Evolutionary conservation across 2,113 vertebrate genomes (phyloP), one percentile per base, ranked within the genome.

Genomic region (human (Homo sapiens)): DNA sequence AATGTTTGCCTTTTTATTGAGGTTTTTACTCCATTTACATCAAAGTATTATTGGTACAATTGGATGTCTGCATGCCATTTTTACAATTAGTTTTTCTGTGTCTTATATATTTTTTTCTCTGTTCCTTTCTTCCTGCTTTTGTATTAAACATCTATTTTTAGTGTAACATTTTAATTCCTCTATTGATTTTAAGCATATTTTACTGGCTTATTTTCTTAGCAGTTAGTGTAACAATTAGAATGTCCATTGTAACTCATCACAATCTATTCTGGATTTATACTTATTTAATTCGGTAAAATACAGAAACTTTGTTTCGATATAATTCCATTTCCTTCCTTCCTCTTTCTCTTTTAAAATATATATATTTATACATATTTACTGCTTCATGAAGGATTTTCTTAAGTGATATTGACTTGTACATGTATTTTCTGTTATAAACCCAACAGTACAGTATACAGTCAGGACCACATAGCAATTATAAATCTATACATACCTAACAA

Each of bases 211-310:
- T 88, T 70, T 92, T 82, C 64, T 86, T 93, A 79, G 50, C 80
- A 61, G 16, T 68, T 50, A 48, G 2, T 76, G 18, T 64, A 72
- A 43, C 23, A 22, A 70, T 93, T 66, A 94, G 75, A 88, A 88
- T 45, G 27, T n/a, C 57, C 20, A 70, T 3, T 92, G 48, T 32
- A 96, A 92, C 82, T 88, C 16, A 59, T 45, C 40, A 92, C 35
- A 30, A 59, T 59, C 40, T 32, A 70, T 12, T 78, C n/a, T 10
- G 27, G 43, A 61, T 92, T 70, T 83, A 78, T 32, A 87, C 2
- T 82, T 70, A 75, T 35, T 64, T 88, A 83, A 76, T 38, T 23
- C 23, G 94, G 52, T 72, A 93, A 92, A 48, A 90, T 45, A 96
- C 2, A 64, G 18, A 80, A 90, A 64, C 32, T 80, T 64, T 27